Base-by-base conservation (phyloP, 1,140 invertebrate genomes). In the Ganaspis sp. region DNA sequence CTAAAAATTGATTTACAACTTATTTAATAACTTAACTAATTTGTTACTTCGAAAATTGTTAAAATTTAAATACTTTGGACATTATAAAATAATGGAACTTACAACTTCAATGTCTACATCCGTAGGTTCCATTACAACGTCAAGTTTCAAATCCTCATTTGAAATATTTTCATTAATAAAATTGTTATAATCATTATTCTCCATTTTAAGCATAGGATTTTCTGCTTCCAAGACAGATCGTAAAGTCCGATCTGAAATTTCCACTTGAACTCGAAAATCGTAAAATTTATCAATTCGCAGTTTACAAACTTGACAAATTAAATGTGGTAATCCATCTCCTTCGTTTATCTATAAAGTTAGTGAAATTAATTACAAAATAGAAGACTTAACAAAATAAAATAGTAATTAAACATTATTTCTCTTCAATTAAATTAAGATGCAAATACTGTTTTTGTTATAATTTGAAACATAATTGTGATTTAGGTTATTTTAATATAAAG, bases 231-330 rank as follows among this genome's bases (percentile, higher is more conserved):
- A 79, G 75, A 78, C 83, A 11, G 72, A 74, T 72, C 85, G 70
- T 17, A 87, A 75, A 0, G 83, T 83, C 26, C 76, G 78, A 78
- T 87, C 86, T 0, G 86, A 87, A n/a, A 85, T 79, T 58, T 85
- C 77, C 45, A 86, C 80, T 17, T 85, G 69, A 4, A 81, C 70
- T 81, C 81, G 75, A 76, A 87, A 87, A 12, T 84, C 81, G 70
- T 83, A 77, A 58, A 81, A 87, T 69, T 84, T 74, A 54, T 85
- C 80, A 17, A 87, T 81, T 76, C 81, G 77, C 2, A 79, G 70
- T 45, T 73, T 77, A 74, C 86, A 87, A 0, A 17, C 37, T 0
- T 79, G 49, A 74, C 86, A 87, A 72, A 87, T 83, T 17, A 74
- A 79, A 69, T 74, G 71, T 15, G 86, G 86, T 15, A 87, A 71